Evolutionary conservation across 2,113 vertebrate species (phyloP), one percentile per base, ranked within the genome.

Genomic region (Corythornis madagascariensis): DNA sequence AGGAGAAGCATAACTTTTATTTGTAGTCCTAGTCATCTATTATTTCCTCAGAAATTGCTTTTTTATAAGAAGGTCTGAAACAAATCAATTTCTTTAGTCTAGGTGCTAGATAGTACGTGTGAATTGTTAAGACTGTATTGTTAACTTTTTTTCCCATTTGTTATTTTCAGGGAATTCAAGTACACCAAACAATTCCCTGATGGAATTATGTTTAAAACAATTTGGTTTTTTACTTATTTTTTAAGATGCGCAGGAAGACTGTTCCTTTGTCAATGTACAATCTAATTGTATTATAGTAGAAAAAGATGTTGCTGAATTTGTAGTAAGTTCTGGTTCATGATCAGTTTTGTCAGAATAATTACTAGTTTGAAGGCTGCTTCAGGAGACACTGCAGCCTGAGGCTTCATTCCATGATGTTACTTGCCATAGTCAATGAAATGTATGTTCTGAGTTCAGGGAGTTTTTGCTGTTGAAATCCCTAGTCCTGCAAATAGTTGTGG

Each of bases 291-390:
- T 85, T 81, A 85, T 55, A 90, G 38, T 45, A 69, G 64, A 33
- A 89, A 33, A 89, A 91, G 70, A 2, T 7, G 7, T 38, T 65
- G 35, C 55, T 94, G 9, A 22, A 80, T 59, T 93, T 94, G 69
- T 66, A 79, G 13, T 13, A 53, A 64, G 38, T 87, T 94, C 33
- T 92, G 4, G 2, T 84, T 94, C 20, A 56, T 73, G 66, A 73
- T 69, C 65, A 52, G 47, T 66, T 91, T 71, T 83, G 65, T 97
- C 80, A 95, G 93, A 97, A 94, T 94, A 95, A 84, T 95, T 92
- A 33, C 29, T 92, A 85, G 60, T 76, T 88, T 85, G 87, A 95
- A 82, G 45, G 74, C 88, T 93, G 94, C 66, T 92, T 97, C 79
- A 93, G 79, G 86, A 94, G 56, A 70, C 47, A 31, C 73, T 43